A percentile compares a stretch with the other conserved stretches of the same genome.
Conservation (phyloP, 2,113 vertebrate species). For the Talpa occidentalis region DNA sequence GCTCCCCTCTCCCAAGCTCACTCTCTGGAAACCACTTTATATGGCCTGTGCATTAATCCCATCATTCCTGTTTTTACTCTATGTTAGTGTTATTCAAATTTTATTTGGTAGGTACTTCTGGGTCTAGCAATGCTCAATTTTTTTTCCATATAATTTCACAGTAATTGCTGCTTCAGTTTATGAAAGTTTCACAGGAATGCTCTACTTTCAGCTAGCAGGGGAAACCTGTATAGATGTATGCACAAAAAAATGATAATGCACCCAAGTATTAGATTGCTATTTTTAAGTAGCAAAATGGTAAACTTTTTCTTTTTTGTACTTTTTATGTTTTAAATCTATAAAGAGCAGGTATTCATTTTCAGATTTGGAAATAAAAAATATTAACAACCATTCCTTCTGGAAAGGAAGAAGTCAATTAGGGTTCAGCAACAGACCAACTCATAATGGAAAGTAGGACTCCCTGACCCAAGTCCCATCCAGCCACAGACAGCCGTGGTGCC, state of each 20-base stretch:
- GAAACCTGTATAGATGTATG: not conserved
- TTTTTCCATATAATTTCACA: not conserved
- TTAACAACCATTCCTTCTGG: conserved; percentile 18
- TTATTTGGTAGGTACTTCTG: too few species aligned
- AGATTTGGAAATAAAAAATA: not conserved
- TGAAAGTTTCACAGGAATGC: not conserved
- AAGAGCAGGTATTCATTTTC: conserved; percentile 8
- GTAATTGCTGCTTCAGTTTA: not conserved
- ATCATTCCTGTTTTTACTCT: not conserved
- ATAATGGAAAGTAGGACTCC: not conserved
- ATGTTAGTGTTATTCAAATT: not conserved
- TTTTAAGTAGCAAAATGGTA: not conserved
- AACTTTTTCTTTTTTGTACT: not conserved
- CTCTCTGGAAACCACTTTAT: too few species aligned
- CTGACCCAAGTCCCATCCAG: not conserved
- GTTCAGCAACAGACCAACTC: not conserved
- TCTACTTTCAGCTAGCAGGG: not conserved
- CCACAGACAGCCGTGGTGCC: not conserved
- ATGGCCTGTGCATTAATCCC: not conserved
- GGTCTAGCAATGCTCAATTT: not conserved
- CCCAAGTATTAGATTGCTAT: not conserved
- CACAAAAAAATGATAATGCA: not conserved
- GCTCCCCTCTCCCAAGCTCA: too few species aligned
- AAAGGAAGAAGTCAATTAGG: conserved; percentile 26
- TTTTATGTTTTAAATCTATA: conserved; percentile 1